Percentiles rank a stretch among this genome's conserved stretches.
phyloP scores from a whole-genome alignment of 2,797 vertebrate genomes.

The Halcyon badia region DNA sequence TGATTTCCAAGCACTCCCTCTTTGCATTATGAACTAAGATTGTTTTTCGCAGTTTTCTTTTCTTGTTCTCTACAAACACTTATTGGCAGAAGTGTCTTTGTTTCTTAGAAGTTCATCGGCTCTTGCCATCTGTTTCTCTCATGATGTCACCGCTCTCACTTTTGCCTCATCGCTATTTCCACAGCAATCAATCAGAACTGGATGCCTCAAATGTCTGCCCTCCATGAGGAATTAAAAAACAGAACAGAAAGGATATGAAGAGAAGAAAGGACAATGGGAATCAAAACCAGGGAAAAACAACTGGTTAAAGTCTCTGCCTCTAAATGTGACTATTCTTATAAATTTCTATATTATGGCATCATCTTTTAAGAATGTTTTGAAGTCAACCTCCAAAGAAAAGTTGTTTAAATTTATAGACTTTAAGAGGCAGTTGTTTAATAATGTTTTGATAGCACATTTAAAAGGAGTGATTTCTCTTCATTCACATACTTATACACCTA shows the following conservation, averaged over 20 bases:
- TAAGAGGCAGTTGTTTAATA: neutral
- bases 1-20: neutral
- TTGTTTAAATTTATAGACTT: neutral
- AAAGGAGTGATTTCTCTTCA: neutral
- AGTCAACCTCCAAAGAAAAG: neutral
- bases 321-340: neutral
- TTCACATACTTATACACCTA: neutral
- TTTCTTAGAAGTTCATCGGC: slow-evolving; percentile 66
- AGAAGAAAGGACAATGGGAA: neutral
- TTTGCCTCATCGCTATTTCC: slow-evolving; percentile 61
- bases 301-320: neutral
- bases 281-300: neutral
- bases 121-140: slow-evolving; percentile 65
- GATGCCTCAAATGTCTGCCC: slow-evolving; percentile 31
- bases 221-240: slow-evolving; percentile 11
- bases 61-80: slow-evolving; percentile 51
- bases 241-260: slow-evolving; percentile 1
- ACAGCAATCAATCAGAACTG: slow-evolving; percentile 16
- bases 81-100: slow-evolving; percentile 61
- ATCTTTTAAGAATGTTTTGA: neutral
- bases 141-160: slow-evolving; percentile 62
- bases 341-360: neutral
- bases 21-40: neutral
- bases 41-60: slow-evolving; percentile 48
- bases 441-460: neutral